A percentile compares a stretch with the other conserved stretches of the same genome.
Evolutionary conservation across 1,140 invertebrate species (phyloP).

Genomic region (Gyrodactylus salaris): DNA sequence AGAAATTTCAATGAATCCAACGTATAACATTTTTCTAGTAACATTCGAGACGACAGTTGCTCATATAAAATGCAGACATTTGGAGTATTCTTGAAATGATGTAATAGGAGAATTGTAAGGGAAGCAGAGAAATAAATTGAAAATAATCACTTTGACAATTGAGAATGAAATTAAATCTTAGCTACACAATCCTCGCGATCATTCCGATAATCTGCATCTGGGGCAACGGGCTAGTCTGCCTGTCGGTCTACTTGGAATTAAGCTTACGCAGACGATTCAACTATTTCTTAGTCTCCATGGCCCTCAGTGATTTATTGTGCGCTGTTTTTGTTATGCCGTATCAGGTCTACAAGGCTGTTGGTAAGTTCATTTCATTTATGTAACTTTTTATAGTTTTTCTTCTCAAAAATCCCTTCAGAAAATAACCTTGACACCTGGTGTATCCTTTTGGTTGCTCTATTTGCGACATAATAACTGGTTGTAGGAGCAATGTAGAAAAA

Average conservation of each 20-base stretch:
- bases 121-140: background rate
- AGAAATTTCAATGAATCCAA: too few species aligned
- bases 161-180: background rate
- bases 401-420: too few species aligned
- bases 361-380: too few species aligned
- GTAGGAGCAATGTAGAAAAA: too few species aligned
- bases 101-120: background rate
- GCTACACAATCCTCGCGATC: too few species aligned
- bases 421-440: too few species aligned
- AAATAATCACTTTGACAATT: background rate
- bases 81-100: too few species aligned
- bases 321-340: conserved; percentile 50
- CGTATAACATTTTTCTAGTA: background rate
- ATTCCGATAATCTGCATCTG: conserved; percentile 5
- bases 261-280: conserved; percentile 18
- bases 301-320: conserved; percentile 17
- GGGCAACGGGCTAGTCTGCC: conserved; percentile 16
- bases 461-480: too few species aligned
- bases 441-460: too few species aligned
- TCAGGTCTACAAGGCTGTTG: background rate
- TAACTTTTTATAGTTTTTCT: too few species aligned
- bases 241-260: conserved; percentile 15
- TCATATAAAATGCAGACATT: background rate
- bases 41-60: too few species aligned
- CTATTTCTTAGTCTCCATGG: conserved; percentile 17